Base-by-base conservation (phyloP, 2,888 invertebrate genomes). In the Latheticus oryzae region DNA sequence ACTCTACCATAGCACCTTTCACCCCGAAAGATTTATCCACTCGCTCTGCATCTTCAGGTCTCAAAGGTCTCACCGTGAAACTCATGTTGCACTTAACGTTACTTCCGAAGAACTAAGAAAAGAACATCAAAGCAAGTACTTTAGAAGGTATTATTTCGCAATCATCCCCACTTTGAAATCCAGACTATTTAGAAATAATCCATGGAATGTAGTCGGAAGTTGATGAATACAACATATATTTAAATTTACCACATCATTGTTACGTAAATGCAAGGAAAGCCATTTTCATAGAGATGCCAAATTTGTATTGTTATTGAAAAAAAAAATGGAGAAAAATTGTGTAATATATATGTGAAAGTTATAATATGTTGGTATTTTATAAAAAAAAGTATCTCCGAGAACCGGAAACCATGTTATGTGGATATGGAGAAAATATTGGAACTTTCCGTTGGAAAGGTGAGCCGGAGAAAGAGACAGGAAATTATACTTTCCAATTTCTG, bases 21-120 rank as follows among this genome's bases (percentile, higher is more conserved):
- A 84, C 83, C 5, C 87, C 86, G 63, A 89, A 91, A 77, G 88
- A 83, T 40, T 82, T 80, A 65, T 91, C 88, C 55, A 91, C 77
- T 65, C 83, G 81, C 16, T 80, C 79, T 5, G 61, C 66, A 24
- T 62, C 68, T 42, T 63, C 58, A 11, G 62, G 62, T 12, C 63
- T 47, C n/a, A 68, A 52, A 9, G 62, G 53, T 40, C 60, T 62
- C 43, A 62, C 58, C 12, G 65, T 66, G 23, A 61, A 58, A 51
- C 53, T 45, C 45, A 45, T 47, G 43, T 16, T 28, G 43, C 9
- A 48, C 7, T 16, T 28, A 16, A 24, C 11, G 13, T 2, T 17
- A n/a, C 2, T 32, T 9, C 5, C 30, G 12, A 12, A 5, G 15
- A 30, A 45, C 42, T 42, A 42, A 16, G 16, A 15, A 12, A 7